Evolutionary conservation across 2,888 invertebrate species (phyloP).

Genomic region (Ptychoptera contaminata): DNA sequence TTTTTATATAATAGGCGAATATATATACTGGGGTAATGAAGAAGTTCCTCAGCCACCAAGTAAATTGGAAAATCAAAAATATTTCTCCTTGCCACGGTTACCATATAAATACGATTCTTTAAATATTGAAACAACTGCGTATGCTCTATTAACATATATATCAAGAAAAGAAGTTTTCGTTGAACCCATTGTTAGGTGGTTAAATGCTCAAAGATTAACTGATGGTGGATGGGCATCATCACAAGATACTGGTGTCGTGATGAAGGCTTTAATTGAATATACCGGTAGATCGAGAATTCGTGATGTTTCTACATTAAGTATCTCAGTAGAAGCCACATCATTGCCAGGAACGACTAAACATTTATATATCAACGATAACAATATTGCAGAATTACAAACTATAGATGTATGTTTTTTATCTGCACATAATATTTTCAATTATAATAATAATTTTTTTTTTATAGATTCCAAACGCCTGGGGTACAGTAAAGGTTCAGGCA

Average conservation of each 20-base stretch:
- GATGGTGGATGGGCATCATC: conserved; percentile 84
- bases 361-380: conserved; percentile 55
- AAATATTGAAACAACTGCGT: conserved; percentile 86
- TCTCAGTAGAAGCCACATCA: conserved; percentile 74
- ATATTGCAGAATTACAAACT: conserved; percentile 61
- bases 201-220: conserved; percentile 70
- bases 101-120: conserved; percentile 80
- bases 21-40: conserved; percentile 74
- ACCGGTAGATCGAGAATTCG: conserved; percentile 70
- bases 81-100: conserved; percentile 72
- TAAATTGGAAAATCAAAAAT: conserved; percentile 81
- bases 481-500: conserved; percentile 82
- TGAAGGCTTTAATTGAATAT: conserved; percentile 80
- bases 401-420: conserved; percentile 51
- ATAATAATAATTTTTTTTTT: conserved; percentile 8
- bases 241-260: conserved; percentile 75
- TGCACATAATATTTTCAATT: not conserved
- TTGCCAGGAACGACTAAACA: conserved; percentile 48
- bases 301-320: conserved; percentile 62
- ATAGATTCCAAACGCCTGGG: conserved; percentile 87
- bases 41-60: conserved; percentile 64
- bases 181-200: conserved; percentile 79
- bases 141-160: conserved; percentile 77
- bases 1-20: conserved; percentile 39
- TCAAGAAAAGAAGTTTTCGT: conserved; percentile 66